Evolutionary conservation across 2,888 invertebrate genomes (phyloP), one percentile per base, ranked within the genome.

Genomic region (Drosophila borealis): DNA sequence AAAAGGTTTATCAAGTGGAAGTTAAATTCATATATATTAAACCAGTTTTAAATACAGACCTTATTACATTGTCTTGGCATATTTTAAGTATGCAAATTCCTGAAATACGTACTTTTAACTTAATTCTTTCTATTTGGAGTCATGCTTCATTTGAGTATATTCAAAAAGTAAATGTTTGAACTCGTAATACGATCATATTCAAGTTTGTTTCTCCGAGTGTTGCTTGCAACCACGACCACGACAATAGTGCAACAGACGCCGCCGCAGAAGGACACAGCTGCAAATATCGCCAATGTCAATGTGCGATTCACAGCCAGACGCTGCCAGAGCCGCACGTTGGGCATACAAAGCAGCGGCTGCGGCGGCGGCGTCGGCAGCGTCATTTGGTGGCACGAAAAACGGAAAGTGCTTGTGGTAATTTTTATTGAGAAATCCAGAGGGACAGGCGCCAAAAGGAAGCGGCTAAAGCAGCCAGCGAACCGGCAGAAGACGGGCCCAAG

Each of bases 311-410:
- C 21, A 21, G 44, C 14, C 55, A 45, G 55, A 45, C 64, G 64
- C 41, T 59, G 68, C 56, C 29, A 2, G 0, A 29, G 29, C 8
- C 36, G 74, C 81, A 73, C 88, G 71, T 74, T 72, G 60, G 55
- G 85, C 83, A 90, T 90, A 89, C 80, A 81, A 90, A 89, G 67
- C 77, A 77, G 74, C 41, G 53, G 42, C 50, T n/a, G n/a, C n/a
- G n/a, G n/a, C n/a, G n/a, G n/a, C n/a, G n/a, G n/a, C n/a, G n/a
- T n/a, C n/a, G n/a, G n/a, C n/a, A 33, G 56, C 29, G 59, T 42
- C 60, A 42, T 19, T 46, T 4, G 57, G 51, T n/a, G 49, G 13
- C 51, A 72, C 70, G 73, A 81, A 69, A 88, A 88, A 81, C 90
- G 86, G 90, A 90, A 88, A 89, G 89, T 87, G 74, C 70, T 78